Percentiles rank a stretch among this genome's conserved stretches.
These are phyloP conservation scores for Pungitius pungitius DNA, from an alignment of 2,113 vertebrate species.

Conservation along the genomic window DNA sequence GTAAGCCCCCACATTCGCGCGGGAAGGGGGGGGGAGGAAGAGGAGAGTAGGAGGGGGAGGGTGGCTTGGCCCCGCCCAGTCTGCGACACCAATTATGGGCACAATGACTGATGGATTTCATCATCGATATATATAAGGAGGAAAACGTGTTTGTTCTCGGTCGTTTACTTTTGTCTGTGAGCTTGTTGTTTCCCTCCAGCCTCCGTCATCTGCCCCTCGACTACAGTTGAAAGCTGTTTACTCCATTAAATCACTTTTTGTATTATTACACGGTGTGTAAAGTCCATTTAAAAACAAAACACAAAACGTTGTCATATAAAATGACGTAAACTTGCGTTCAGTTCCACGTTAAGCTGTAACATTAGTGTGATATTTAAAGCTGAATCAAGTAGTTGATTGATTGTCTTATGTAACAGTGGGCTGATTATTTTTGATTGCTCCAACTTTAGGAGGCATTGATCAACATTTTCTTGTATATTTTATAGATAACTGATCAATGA, in stretches of 20 bases:
- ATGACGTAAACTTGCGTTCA: too few relatives aligned
- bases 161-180: background rate
- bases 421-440: background rate
- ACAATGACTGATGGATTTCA: constrained; percentile 13
- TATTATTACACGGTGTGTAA: background rate
- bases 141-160: background rate
- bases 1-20: constrained; percentile 65
- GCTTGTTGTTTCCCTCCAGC: background rate
- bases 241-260: background rate
- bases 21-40: constrained; percentile 28
- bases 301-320: background rate
- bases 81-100: constrained; percentile 25
- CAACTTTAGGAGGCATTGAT: background rate
- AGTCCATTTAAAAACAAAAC: background rate
- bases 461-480: background rate
- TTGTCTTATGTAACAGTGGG: background rate
- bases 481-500: background rate
- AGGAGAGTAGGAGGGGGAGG: constrained; percentile 15
- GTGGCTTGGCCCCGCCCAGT: constrained; percentile 49
- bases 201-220: background rate
- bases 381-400: background rate
- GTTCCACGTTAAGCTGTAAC: background rate
- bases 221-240: background rate
- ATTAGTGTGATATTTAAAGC: background rate
- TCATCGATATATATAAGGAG: background rate